Evolutionary conservation across 2,113 vertebrate genomes (phyloP), one percentile per base, ranked within the genome.

Genomic region (Reinhardtius hippoglossoides): DNA sequence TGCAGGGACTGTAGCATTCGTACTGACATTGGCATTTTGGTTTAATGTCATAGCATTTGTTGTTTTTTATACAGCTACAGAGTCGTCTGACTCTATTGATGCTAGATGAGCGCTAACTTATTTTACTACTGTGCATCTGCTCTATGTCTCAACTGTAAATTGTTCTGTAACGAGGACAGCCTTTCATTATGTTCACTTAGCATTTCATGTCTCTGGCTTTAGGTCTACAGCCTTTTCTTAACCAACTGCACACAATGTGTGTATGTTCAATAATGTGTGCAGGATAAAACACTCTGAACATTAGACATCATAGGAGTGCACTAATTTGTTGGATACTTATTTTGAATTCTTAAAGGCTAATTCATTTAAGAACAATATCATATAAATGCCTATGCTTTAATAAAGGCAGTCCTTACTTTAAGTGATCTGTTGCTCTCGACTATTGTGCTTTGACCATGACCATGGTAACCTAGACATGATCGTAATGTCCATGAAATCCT

Each of bases 41-140:
- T 71, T 79, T 75, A 62, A 58, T 74, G 64, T 67, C 35, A 52
- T 54, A 61, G 70, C 69, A 72, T 82, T 84, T 74, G 60, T 66
- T 71, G 67, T 76, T 82, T 73, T 27, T 80, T 16, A 26, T n/a
- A 15, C 71, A 20, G 18, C 48, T 83, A 13, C 31, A 16, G 65
- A 84, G 75, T 80, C 65, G 62, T 67, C 60, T 55, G 72, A 31
- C 76, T 74, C 24, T 48, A 21, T 63, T 65, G 40, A 70, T 67
- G 79, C 57, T 77, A 31, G 40, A 76, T 61, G 40, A 61, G 44
- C 24, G 14, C 67, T 73, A 59, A 71, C 61, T 83, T 60, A 46
- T 63, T 71, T 86, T 56, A 81, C 63, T 20, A 18, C 77, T 79
- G 44, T 42, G 31, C 85, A 76, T 85, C 78, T 90, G 78, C 63